A percentile compares a stretch with the other conserved stretches of the same genome.
Conservation (phyloP, 2,888 invertebrate genomes). For the Torymus texanus region DNA sequence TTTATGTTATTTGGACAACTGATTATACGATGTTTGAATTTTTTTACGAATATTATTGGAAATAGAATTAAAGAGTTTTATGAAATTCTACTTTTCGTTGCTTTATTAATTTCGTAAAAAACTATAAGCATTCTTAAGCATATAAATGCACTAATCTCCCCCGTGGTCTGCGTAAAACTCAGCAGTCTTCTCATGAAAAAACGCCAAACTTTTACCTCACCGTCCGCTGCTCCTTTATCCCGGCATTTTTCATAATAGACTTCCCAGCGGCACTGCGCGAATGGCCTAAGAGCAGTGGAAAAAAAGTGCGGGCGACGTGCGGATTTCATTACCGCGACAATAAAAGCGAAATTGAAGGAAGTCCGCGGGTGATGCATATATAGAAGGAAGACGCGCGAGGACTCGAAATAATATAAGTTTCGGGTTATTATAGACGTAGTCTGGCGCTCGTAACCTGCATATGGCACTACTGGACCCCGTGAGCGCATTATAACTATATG, state of each 20-base stretch:
- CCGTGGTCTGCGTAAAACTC: no score
- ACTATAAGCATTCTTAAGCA: no score
- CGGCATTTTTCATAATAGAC: conserved; percentile 51
- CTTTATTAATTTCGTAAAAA: no score
- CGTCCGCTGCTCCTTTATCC: conserved; percentile 20
- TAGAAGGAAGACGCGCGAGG: conserved; percentile 17
- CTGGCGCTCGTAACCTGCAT: conserved; percentile 48
- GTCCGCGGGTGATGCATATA: background rate
- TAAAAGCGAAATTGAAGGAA: conserved; percentile 42
- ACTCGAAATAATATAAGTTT: conserved; percentile 48
- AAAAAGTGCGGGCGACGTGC: conserved; percentile 17
- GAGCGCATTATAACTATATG: background rate
- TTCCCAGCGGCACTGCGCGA: conserved; percentile 23
- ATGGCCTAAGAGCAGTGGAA: background rate
- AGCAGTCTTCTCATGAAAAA: background rate
- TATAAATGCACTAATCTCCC: no score
- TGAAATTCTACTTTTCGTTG: no score
- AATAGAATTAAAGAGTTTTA: no score
- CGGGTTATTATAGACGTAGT: conserved; percentile 50
- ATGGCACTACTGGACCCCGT: conserved; percentile 13
- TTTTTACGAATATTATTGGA: no score
- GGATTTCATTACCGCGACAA: conserved; percentile 53
- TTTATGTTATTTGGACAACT: no score
- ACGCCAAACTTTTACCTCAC: conserved; percentile 7
- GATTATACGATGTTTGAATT: no score